Percentiles rank a stretch among this genome's conserved stretches.
These are phyloP conservation scores for Amyelois transitella DNA, from an alignment of 1,140 invertebrate species.

Conservation along the genomic window DNA sequence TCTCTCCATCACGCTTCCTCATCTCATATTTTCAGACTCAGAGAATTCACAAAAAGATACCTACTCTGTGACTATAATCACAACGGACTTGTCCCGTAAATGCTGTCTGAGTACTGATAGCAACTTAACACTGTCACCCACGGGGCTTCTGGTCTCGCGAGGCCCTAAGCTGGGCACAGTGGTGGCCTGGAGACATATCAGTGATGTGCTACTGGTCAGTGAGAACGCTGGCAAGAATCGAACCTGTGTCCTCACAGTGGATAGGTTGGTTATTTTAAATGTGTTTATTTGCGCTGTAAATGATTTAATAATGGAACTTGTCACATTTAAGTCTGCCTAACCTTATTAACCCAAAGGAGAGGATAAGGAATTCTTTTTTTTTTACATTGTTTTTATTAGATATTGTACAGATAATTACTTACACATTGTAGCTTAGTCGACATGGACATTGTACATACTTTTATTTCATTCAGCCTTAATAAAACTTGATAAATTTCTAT, in stretches of 20 bases:
- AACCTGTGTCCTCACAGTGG: conserved; percentile 41
- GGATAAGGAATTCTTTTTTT: too few species aligned
- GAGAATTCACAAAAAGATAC: conserved; percentile 54
- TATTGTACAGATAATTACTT: too few species aligned
- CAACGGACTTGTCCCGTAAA: conserved; percentile 46
- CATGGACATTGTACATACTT: too few species aligned
- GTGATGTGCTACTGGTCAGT: conserved; percentile 26
- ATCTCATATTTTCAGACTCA: conserved; percentile 48
- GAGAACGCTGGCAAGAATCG: conserved; percentile 35
- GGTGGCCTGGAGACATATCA: conserved; percentile 44
- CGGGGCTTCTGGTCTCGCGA: conserved; percentile 37
- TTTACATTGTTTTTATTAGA: too few species aligned
- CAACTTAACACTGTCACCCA: conserved; percentile 32
- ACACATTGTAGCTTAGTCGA: too few species aligned
- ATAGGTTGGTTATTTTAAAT: conserved; percentile 45
- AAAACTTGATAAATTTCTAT: too few species aligned
- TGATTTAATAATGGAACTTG: neutral
- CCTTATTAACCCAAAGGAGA: neutral
- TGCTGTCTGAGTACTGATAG: conserved; percentile 38
- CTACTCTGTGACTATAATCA: conserved; percentile 46
- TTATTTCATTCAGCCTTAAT: too few species aligned
- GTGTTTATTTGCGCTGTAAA: neutral
- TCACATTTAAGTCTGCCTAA: neutral
- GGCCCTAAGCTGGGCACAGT: conserved; percentile 24
- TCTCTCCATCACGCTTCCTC: conserved; percentile 33